Percentiles rank a stretch among this genome's conserved stretches.
Evolutionary conservation across 2,113 vertebrate genomes (phyloP).

Genomic region (Fukomys damarensis): DNA sequence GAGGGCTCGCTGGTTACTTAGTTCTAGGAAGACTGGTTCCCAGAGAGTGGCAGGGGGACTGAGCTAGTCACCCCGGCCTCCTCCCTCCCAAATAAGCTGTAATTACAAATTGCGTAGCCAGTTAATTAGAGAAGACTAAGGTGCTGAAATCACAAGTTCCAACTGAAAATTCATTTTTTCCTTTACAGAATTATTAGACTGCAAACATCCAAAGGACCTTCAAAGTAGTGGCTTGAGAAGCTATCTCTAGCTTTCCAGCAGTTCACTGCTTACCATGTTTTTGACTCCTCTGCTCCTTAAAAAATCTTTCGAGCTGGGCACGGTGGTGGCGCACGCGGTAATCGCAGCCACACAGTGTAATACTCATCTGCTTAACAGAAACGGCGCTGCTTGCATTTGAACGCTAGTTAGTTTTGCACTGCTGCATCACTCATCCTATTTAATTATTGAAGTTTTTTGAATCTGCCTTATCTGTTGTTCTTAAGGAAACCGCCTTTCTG

Average conservation of each 20-base stretch:
- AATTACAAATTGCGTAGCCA: background rate
- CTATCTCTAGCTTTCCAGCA: background rate
- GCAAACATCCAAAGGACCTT: background rate
- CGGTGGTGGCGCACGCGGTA: background rate
- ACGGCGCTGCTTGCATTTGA: background rate
- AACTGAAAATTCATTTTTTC: background rate
- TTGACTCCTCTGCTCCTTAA: background rate
- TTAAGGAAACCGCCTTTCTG: background rate
- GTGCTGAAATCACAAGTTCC: background rate
- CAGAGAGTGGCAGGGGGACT: background rate
- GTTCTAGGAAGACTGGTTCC: too few species aligned
- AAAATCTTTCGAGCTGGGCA: background rate
- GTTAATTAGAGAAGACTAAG: background rate
- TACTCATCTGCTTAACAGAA: background rate
- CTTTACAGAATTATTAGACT: background rate
- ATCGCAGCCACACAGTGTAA: too few species aligned
- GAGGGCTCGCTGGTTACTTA: background rate
- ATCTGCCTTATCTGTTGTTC: background rate
- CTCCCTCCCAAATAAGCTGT: background rate
- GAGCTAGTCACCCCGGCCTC: background rate
- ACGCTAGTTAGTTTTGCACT: background rate
- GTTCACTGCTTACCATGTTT: background rate
- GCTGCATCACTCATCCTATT: background rate
- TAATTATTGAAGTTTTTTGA: background rate
- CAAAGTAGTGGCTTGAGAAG: background rate